Base-by-base conservation (phyloP, 2,113 vertebrate species). In the Vombatus ursinus region DNA sequence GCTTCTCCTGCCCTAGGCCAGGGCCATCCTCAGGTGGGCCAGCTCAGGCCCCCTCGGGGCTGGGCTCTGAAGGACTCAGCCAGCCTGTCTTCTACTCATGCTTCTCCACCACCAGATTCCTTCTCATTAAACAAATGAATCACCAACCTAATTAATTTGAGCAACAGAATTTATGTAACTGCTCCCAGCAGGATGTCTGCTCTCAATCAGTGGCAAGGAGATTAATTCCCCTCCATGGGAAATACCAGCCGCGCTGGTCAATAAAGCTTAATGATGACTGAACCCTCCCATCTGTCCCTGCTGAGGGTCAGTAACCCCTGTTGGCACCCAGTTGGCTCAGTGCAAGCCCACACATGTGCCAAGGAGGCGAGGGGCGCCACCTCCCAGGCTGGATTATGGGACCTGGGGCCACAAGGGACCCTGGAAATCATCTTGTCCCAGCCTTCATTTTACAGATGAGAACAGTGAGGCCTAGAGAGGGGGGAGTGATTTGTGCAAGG, bases 81-180 rank as follows among this genome's bases (percentile, higher is more conserved):
- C 52, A 44, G 51, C 93, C 90, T 77, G 89, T 48, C 89, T 97
- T 94, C 92, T 52, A 11, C 47, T 98, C 97, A 97, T 94, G 61
- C 97, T 90, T 97, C 90, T 90, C 94, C 90, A 90, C 96, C 96
- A 93, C 96, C 93, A 44, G 37, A 97, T 95, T 50, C 95, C 97
- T 97, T 96, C 94, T 98, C 98, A 98, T 98, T 98, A 98, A 98
- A 98, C 98, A 98, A 98, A 98, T 98, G 98, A 97, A 98, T 98
- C 98, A 98, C 97, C 98, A 97, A 98, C 98, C 97, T 94, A 95
- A 98, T 98, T 98, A 98, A 99, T 98, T 98, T 98, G 98, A 98
- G 98, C 98, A 98, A 96, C 98, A 95, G 97, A 98, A 98, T 98
- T 95, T 89, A 92, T 97, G 97, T 96, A 98, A 98, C 96, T 97